These are phyloP conservation scores for Serripes groenlandicus DNA, from an alignment of 2,888 invertebrate genomes.

Conservation along the genomic window DNA sequence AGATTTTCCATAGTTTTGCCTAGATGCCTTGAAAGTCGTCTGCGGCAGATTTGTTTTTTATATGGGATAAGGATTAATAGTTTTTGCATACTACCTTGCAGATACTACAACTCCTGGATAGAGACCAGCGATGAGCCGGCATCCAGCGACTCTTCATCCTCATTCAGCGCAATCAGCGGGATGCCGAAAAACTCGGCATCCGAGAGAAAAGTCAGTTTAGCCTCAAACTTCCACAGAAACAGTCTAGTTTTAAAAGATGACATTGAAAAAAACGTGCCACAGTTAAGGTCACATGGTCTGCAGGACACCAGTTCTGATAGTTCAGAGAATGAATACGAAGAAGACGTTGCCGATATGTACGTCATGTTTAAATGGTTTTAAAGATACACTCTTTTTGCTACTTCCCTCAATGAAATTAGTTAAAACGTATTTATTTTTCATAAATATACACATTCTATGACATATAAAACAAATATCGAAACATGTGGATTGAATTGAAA, in stretches of 20 bases:
- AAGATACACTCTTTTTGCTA: no score
- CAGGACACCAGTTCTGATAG: slow-evolving; percentile 41
- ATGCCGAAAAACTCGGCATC: slow-evolving; percentile 59
- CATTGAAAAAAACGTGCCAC: slow-evolving; percentile 89
- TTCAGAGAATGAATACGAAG: slow-evolving; percentile 69
- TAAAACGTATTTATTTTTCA: no score
- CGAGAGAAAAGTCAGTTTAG: slow-evolving; percentile 45
- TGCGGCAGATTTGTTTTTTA: no score
- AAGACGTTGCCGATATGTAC: slow-evolving; percentile 82
- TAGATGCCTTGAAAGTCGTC: no score
- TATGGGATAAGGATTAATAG: no score
- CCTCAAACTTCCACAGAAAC: slow-evolving; percentile 59
- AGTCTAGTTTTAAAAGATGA: slow-evolving; percentile 83
- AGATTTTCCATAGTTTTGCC: no score
- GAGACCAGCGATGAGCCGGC: slow-evolving; percentile 89
- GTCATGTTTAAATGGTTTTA: no score
- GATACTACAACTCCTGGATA: slow-evolving; percentile 98
- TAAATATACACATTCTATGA: no score
- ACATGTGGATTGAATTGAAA: no score
- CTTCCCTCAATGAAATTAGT: no score
- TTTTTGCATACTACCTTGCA: no score
- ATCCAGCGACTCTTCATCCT: slow-evolving; percentile 72
- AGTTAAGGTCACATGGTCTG: slow-evolving; percentile 75
- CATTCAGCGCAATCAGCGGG: slow-evolving; percentile 64
- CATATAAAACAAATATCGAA: no score